phyloP scores from a whole-genome alignment of 2,888 invertebrate genomes.

The Melanchra persicariae region DNA sequence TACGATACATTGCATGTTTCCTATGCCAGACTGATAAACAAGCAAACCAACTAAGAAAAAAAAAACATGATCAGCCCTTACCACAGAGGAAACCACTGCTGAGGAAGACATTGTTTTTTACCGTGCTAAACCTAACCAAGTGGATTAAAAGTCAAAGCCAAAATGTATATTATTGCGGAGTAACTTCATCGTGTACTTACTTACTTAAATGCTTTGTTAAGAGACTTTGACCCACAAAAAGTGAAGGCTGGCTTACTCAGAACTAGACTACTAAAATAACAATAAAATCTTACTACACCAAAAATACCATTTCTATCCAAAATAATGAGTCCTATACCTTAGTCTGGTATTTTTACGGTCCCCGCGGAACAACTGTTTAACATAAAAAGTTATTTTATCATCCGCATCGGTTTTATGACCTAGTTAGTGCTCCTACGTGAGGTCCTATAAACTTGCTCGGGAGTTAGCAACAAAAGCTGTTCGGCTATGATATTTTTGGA shows the following conservation, averaged over 20 bases:
- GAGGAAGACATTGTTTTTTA: background rate
- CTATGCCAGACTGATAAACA: background rate
- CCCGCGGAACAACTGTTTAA: slow-evolving; percentile 45
- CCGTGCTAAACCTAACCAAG: no score
- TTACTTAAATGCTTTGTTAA: background rate
- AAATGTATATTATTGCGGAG: background rate
- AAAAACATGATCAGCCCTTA: background rate
- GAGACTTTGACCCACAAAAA: slow-evolving; percentile 4
- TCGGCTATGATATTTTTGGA: slow-evolving; percentile 10
- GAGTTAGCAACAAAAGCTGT: slow-evolving; percentile 13
- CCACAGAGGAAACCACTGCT: background rate
- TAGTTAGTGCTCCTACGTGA: slow-evolving; percentile 52
- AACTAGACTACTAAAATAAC: slow-evolving; percentile 48
- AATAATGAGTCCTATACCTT: slow-evolving; percentile 49
- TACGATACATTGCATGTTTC: background rate
- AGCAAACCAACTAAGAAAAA: background rate
- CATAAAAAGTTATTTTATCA: slow-evolving; percentile 59
- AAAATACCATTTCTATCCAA: slow-evolving; percentile 33
- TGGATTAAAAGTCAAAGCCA: no score
- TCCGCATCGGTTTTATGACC: slow-evolving; percentile 52
- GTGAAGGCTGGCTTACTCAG: slow-evolving; percentile 3
- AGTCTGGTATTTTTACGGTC: slow-evolving; percentile 55
- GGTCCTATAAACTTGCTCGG: slow-evolving; percentile 29
- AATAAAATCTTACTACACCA: slow-evolving; percentile 34
- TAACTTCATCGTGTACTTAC: background rate